phyloP scores from a whole-genome alignment of 2,797 vertebrate species.

The Peromyscus melanophrys region DNA sequence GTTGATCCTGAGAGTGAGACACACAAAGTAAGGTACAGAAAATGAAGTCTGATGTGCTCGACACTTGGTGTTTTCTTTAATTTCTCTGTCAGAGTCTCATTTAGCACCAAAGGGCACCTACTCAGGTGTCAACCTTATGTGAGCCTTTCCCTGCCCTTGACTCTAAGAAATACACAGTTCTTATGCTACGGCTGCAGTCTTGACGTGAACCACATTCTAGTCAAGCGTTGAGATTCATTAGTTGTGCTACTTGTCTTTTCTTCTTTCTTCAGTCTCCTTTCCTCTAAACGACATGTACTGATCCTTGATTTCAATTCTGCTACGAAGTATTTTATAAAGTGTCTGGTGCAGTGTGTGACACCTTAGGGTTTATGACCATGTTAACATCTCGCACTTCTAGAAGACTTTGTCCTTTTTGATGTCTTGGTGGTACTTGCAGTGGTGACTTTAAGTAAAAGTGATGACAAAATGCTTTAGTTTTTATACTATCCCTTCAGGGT shows the following conservation, averaged over 20 bases:
- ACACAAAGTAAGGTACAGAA: neutral
- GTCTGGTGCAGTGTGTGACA: neutral
- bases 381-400: neutral
- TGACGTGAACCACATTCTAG: neutral
- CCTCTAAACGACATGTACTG: neutral
- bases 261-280: constrained; percentile 21
- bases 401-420: neutral
- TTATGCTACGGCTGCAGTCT: neutral
- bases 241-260: neutral
- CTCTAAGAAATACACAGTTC: neutral
- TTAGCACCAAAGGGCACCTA: neutral
- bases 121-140: neutral
- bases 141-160: neutral
- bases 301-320: neutral
- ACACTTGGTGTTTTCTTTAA: neutral
- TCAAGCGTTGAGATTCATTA: neutral
- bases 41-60: neutral
- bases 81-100: constrained; percentile 48
- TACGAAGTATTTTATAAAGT: constrained; percentile 3
- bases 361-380: neutral
- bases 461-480: neutral
- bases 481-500: neutral
- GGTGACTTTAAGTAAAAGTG: neutral
- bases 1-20: neutral
- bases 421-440: neutral